Conservation (phyloP, 2,113 vertebrate genomes). For the Platycercus adscitus region DNA sequence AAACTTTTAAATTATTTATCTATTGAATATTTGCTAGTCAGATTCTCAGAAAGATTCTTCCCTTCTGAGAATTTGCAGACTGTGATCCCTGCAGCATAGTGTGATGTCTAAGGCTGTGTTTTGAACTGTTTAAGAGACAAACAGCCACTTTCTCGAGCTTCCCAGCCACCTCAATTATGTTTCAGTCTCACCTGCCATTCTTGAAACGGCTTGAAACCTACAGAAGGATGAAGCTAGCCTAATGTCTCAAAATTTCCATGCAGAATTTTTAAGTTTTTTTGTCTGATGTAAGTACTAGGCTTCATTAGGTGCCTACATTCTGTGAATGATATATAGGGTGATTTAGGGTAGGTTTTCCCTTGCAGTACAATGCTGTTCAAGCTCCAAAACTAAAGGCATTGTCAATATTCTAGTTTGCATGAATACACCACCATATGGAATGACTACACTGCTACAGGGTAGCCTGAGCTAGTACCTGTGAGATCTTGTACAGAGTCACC, state of each 20-base stretch:
- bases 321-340: neutral
- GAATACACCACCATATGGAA: neutral
- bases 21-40: neutral
- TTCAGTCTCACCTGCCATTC: neutral
- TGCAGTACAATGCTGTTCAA: neutral
- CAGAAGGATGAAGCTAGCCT: neutral
- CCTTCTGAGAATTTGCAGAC: neutral
- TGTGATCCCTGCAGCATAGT: neutral
- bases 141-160: neutral
- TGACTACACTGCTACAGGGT: neutral
- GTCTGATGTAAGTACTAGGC: neutral
- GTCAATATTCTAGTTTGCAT: neutral
- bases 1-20: neutral
- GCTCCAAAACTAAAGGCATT: neutral
- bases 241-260: neutral
- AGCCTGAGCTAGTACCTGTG: neutral
- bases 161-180: neutral
- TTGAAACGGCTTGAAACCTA: neutral
- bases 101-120: neutral
- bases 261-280: neutral
- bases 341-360: neutral
- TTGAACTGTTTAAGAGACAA: neutral
- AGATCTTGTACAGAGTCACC: neutral
- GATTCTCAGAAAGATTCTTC: neutral
- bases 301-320: neutral